Base-by-base conservation (phyloP, 2,888 invertebrate genomes). In the Spialia ferax region DNA sequence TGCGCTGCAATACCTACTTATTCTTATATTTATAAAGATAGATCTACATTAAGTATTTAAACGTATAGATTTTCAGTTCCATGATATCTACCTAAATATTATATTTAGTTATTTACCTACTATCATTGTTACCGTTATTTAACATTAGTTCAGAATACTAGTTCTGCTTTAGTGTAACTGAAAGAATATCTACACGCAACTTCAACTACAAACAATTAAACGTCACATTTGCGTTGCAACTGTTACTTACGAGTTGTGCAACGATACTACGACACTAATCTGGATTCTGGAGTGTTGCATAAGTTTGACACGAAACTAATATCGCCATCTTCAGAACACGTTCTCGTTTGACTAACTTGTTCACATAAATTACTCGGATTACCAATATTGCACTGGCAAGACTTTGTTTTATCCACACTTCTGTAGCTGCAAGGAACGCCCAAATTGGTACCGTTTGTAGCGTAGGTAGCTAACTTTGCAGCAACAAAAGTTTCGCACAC, bases 231-330 rank as follows among this genome's bases (percentile, higher is more conserved):
- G 6, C 5, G 22, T 18, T 35, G 52, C 32, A 22, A 62, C 52
- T 23, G 38, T 11, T 60, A 60, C 60, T n/a, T n/a, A n/a, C n/a
- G 15, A 63, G n/a, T 10, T 48, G 56, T 56, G n/a, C n/a, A n/a
- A 64, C 64, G 57, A 35, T 4, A 23, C 57, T 64, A 64, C 57
- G 48, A 1, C 64, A 50, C 52, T 26, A 42, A 54, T 26, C 38
- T 54, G 54, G 38, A 54, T 52, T 50, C 32, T 10, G 26, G 20
- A 20, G 55, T 35, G 22, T 57, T 22, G 48, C 50, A 50, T 62
- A 65, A 65, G 50, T 65, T 65, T 64, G 64, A 59, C 64, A 59
- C 38, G 50, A 59, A 64, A 65, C 64, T 65, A 65, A 59, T 65
- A 65, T 57, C 48, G 56, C 38, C 52, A 52, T 57, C 57, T 65